Percentiles rank a stretch among this genome's conserved stretches.
Evolutionary conservation across 2,113 vertebrate species (phyloP).

Genomic region (Mobula hypostoma): DNA sequence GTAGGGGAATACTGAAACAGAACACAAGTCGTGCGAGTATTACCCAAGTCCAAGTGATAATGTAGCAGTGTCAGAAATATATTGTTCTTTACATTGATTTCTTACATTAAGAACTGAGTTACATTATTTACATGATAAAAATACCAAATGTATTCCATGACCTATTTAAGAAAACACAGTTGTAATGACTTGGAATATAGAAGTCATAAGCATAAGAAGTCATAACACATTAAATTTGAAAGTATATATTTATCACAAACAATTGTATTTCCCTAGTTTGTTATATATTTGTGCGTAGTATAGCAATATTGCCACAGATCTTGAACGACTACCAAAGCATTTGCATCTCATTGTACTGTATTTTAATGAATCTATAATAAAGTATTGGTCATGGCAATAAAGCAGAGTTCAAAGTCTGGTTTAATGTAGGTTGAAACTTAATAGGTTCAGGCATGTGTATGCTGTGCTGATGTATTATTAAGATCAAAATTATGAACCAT

Average conservation of each 20-base stretch:
- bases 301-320: neutral
- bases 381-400: neutral
- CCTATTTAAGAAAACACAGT: neutral
- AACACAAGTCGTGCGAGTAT: neutral
- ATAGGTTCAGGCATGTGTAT: neutral
- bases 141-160: neutral
- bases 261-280: neutral
- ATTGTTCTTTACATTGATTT: neutral
- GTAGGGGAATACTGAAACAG: neutral
- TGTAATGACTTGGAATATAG: neutral
- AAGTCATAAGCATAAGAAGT: neutral
- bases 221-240: neutral
- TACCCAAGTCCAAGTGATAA: neutral
- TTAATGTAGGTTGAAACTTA: too few relatives aligned
- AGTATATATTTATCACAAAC: neutral
- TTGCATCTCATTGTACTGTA: neutral
- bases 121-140: neutral
- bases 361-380: constrained; percentile 12
- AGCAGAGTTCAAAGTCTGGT: neutral
- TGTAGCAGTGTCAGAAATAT: neutral
- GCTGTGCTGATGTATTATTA: neutral
- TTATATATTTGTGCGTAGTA: neutral
- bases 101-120: neutral
- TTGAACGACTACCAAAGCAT: neutral
- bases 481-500: neutral